Evolutionary conservation across 1,140 invertebrate genomes (phyloP).

Genomic region (Araneus ventricosus): DNA sequence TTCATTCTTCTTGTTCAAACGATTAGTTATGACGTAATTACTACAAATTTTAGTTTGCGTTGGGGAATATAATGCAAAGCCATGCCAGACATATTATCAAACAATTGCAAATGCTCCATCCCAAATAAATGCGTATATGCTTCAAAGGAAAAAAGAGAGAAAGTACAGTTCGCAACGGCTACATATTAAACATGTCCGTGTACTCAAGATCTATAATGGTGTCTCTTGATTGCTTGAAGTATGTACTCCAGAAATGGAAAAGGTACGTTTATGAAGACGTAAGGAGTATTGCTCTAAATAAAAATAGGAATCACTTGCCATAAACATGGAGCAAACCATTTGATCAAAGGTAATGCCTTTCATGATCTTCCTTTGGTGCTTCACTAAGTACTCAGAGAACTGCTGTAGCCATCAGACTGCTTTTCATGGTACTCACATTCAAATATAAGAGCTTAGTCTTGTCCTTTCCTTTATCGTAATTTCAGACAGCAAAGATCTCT

Average conservation of each 20-base stretch:
- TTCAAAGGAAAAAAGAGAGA: no score
- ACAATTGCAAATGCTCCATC: no score
- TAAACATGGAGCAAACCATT: not conserved
- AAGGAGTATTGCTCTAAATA: not conserved
- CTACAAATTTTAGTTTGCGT: no score
- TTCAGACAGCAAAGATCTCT: not conserved
- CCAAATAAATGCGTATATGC: no score
- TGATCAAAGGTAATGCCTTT: not conserved
- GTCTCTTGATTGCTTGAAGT: not conserved
- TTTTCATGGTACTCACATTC: not conserved
- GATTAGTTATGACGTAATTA: no score
- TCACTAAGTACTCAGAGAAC: not conserved
- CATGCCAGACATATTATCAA: no score
- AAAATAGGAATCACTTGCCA: not conserved
- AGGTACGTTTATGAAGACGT: not conserved
- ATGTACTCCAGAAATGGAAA: not conserved
- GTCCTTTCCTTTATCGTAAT: slow-evolving; percentile 16
- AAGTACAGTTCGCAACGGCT: no score
- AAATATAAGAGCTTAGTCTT: slow-evolving; percentile 21
- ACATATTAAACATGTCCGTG: no score
- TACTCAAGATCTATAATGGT: not conserved
- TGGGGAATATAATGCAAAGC: no score
- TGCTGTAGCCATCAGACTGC: not conserved
- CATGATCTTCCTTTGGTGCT: not conserved
- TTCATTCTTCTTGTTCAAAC: no score